phyloP scores from a whole-genome alignment of 1,140 invertebrate species.

The Piezodorus guildinii region DNA sequence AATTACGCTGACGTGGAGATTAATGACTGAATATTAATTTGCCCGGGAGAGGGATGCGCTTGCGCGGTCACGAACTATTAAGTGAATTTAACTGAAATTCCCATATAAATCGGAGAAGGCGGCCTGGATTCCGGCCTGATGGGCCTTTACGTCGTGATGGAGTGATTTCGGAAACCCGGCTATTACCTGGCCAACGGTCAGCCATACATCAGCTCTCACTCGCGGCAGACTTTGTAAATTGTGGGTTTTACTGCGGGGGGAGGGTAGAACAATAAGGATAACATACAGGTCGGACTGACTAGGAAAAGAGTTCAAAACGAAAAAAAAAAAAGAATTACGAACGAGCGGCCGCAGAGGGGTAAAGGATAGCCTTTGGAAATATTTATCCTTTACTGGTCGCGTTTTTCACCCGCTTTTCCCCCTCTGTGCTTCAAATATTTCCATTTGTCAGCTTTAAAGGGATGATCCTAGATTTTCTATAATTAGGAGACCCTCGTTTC shows the following conservation, averaged over 20 bases:
- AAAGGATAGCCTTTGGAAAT: background rate
- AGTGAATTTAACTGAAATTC: constrained; percentile 9
- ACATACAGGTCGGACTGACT: background rate
- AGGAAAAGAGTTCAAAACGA: background rate
- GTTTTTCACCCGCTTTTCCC: background rate
- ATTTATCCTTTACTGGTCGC: background rate
- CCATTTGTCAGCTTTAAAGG: no score
- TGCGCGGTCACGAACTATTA: constrained; percentile 7
- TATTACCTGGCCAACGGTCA: background rate
- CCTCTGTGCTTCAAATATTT: no score
- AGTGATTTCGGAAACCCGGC: constrained; percentile 2
- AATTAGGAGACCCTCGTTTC: no score
- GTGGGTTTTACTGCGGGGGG: background rate
- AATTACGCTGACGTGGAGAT: no score
- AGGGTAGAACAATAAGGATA: constrained; percentile 1
- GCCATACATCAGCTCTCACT: background rate
- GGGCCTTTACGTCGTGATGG: constrained; percentile 5
- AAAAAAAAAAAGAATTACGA: constrained; percentile 3
- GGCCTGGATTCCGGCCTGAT: constrained; percentile 1
- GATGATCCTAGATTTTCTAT: no score
- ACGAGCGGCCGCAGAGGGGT: background rate
- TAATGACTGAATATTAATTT: no score
- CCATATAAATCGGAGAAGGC: constrained; percentile 1
- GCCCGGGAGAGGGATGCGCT: background rate
- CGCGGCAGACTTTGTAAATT: background rate